A percentile compares a stretch with the other conserved stretches of the same genome.
These are phyloP conservation scores for Anoplius nigerrimus DNA, from an alignment of 2,888 invertebrate species.

Conservation along the genomic window DNA sequence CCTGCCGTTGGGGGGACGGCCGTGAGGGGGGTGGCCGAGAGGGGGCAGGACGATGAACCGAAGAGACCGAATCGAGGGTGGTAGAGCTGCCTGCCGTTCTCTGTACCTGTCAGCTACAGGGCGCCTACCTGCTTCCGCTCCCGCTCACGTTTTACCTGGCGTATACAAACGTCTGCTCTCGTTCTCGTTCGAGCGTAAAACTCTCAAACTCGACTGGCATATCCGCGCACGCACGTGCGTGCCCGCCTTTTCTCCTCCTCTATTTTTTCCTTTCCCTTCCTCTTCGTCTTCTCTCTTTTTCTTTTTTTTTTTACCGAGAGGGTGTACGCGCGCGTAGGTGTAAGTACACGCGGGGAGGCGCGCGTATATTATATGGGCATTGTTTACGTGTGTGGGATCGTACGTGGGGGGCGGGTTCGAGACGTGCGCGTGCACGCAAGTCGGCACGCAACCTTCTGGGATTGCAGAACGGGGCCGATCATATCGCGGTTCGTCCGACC, in stretches of 20 bases:
- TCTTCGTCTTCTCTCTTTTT: too few species aligned
- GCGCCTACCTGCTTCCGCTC: constrained; percentile 40
- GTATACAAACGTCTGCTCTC: constrained; percentile 36
- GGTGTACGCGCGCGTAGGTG: too few species aligned
- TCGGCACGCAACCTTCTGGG: constrained; percentile 24
- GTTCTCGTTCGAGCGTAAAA: constrained; percentile 45
- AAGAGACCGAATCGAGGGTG: background rate
- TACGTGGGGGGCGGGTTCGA: too few species aligned
- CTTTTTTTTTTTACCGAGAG: too few species aligned
- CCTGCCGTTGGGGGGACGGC: background rate
- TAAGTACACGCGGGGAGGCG: too few species aligned
- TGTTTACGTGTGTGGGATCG: too few species aligned
- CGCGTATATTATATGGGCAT: too few species aligned
- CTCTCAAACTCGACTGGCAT: constrained; percentile 29
- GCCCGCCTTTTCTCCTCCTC: background rate
- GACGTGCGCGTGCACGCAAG: constrained; percentile 20
- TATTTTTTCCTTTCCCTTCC: too few species aligned
- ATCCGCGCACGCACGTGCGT: constrained; percentile 1
- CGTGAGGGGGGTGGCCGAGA: background rate
- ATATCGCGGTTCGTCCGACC: constrained; percentile 36
- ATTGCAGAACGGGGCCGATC: constrained; percentile 34
- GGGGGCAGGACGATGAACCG: background rate
- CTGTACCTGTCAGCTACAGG: constrained; percentile 61
- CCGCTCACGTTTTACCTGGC: constrained; percentile 51
- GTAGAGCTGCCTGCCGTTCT: background rate